Evolutionary conservation across 2,797 vertebrate species (phyloP), one percentile per base, ranked within the genome.

Genomic region (Takifugu rubripes): DNA sequence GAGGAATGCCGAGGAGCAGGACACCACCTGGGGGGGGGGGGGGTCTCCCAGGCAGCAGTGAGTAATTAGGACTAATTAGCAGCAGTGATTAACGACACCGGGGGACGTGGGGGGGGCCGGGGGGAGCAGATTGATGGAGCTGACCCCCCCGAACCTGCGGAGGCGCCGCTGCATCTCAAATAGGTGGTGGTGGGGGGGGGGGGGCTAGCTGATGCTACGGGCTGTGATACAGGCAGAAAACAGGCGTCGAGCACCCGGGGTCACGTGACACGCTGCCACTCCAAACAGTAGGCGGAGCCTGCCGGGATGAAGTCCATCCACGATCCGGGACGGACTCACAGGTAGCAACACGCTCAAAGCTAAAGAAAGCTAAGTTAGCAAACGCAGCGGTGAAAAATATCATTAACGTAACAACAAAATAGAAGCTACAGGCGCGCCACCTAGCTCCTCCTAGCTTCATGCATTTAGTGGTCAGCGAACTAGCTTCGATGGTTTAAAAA

Each of bases 51-150:
- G 86, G 84, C 83, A 84, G 77, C 75, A 5, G 72, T 84, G 86
- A 90, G 85, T 88, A 87, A 90, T 90, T 90, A 90, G 83, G 73
- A 79, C 88, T 91, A 93, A 94, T 94, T 94, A 94, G 91, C 85
- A 88, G 87, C 76, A 86, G 90, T 93, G 92, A 93, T 93, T 90
- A 93, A 90, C 80, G 86, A 88, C 81, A 81, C 88, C 66, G 68
- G 88, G 90, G 89, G 88, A 82, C 84, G 87, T 84, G 84, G 71
- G 21, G 21, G 74, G 87, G 89, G 92, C 88, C 78, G 1, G 84
- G 86, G 91, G 91, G 87, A 91, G 85, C 90, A 92, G 92, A 93
- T 92, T 89, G 91, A 89, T 92, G 61, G 81, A 63, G 51, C 86
- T 83, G 74, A 83, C 89, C 79, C 76, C 75, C 65, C 65, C 54